Evolutionary conservation across 2,113 vertebrate species (phyloP), one percentile per base, ranked within the genome.

Genomic region (Cryptotis parvus): DNA sequence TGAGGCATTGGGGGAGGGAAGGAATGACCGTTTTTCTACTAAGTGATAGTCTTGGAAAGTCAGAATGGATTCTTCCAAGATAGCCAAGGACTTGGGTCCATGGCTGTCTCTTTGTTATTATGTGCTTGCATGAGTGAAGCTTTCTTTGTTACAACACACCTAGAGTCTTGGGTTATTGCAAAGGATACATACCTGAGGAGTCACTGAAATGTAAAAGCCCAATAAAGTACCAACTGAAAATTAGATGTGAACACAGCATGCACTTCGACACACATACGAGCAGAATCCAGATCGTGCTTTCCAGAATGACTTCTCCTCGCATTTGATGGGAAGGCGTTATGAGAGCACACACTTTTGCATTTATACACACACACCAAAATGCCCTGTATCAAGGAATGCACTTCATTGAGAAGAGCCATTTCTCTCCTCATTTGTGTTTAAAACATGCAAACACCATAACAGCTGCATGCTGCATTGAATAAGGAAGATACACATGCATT

Each of bases 401-500:
- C 79, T 97, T 93, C 91, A 97, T 97, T 93, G 96, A 94, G 96
- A 85, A 93, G 95, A 97, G 93, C 84, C 94, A 97, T 98, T 98
- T 97, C 97, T 95, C 69, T 92, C 94, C 97, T 98, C 97, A 98
- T 98, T 98, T 98, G 97, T 98, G 98, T 98, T 95, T 97, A 95
- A 97, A 97, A 98, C 98, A 98, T 98, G 98, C 96, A 98, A 98
- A 98, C 98, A 98, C 97, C 98, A 91, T 98, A 98, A 98, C 98
- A 98, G 98, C 98, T 98, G 98, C 97, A 97, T 98, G 97, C 98
- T 96, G 98, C 96, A 96, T 98, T 98, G 98, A 98, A 98, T 98
- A 98, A 98, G 98, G 98, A 98, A 98, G 97, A 98, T 97, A 96
- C 98, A 98, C 98, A 98, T 98, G 98, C 98, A 98, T 98, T 98